Conservation (phyloP, 2,113 vertebrate species). For the human (Homo sapiens) region DNA sequence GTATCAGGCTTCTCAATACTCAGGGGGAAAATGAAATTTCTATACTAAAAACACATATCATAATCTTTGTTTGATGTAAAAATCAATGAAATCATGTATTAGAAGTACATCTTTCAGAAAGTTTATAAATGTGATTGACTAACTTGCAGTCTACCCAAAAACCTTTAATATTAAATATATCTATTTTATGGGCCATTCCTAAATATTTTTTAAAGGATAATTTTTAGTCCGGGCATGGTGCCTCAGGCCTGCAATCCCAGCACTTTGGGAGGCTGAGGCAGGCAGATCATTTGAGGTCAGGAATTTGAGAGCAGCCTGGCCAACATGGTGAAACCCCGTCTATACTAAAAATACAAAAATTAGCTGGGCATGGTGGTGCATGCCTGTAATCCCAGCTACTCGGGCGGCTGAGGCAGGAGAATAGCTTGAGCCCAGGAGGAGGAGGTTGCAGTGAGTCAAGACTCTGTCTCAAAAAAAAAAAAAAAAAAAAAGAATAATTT, state of each 20-base stretch:
- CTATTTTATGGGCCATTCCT: not conserved
- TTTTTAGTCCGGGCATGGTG: not conserved
- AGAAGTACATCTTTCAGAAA: not conserved
- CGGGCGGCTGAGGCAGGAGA: no score
- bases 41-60: not conserved
- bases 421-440: no score
- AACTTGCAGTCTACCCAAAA: not conserved
- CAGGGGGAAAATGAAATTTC: not conserved
- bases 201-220: conserved; percentile 1
- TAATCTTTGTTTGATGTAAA: not conserved
- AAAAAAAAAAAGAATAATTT: not conserved
- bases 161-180: not conserved
- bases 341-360: no score
- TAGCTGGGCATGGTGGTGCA: no score
- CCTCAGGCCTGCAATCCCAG: no score
- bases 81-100: not conserved
- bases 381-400: no score
- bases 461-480: no score
- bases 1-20: not conserved
- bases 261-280: no score
- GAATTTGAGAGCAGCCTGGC: no score
- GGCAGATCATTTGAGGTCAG: no score
- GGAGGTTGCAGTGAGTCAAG: no score
- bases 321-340: no score
- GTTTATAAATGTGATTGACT: not conserved